Conservation (phyloP, 2,797 vertebrate species). For the Pipistrellus kuhlii region DNA sequence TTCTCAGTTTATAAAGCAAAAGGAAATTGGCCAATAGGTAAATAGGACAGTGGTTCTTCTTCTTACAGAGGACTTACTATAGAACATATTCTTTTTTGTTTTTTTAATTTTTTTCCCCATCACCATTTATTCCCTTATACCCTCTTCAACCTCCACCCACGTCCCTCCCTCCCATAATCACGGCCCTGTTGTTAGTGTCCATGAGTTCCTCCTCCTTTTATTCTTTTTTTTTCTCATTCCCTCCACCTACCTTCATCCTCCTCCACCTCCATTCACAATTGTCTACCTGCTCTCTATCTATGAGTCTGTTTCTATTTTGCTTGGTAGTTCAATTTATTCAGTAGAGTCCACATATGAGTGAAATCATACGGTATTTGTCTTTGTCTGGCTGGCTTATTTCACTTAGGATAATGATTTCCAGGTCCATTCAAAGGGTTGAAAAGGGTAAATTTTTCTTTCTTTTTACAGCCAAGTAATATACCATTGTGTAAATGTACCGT, state of each 20-base stretch:
- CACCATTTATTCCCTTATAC: not conserved
- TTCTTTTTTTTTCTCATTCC: not conserved
- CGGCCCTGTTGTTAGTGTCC: not conserved
- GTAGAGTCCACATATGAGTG: not conserved
- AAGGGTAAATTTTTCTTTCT: not conserved
- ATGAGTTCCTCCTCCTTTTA: not conserved
- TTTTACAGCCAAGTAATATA: not conserved
- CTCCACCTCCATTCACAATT: not conserved
- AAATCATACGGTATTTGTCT: not conserved
- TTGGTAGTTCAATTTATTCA: not conserved
- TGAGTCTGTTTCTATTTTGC: not conserved
- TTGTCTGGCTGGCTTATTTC: not conserved
- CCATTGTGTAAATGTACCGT: not conserved
- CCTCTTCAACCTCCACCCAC: not conserved
- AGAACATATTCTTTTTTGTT: not conserved
- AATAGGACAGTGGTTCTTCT: not conserved
- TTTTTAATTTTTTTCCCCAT: not conserved
- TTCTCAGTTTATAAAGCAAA: constrained; percentile 43
- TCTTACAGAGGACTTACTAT: not conserved
- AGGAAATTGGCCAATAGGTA: not conserved
- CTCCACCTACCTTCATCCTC: not conserved
- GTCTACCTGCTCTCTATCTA: not conserved
- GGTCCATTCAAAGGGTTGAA: not conserved
- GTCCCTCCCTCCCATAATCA: not conserved
- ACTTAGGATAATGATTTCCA: not conserved